Evolutionary conservation across 2,888 invertebrate genomes (phyloP), one percentile per base, ranked within the genome.

Genomic region (Fissipunctia ypsillon): DNA sequence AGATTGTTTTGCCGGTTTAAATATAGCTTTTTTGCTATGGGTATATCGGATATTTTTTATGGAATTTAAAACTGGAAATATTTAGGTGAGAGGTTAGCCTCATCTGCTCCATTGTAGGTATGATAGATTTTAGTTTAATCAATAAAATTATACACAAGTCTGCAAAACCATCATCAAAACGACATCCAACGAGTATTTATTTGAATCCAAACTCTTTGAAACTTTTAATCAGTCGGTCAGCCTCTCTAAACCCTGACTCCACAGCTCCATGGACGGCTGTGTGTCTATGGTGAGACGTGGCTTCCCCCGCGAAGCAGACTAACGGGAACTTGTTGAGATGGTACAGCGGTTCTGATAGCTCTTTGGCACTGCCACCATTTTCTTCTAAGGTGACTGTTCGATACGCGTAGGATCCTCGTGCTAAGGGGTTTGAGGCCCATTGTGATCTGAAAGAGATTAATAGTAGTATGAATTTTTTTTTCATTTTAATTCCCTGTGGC

Each of bases 231-330:
- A 97, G 89, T 82, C 97, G 94, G 25, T 97, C 95, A 2, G 98
- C 98, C 89, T 98, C 98, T 50, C 98, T 96, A 90, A 97, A 97
- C 0, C 98, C 98, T n/a, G 97, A 96, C 88, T 98, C 98, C 0
- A 98, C 92, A 0, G 98, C 98, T 0, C 98, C 98, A 87, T 98
- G 98, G 0, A 97, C 97, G 6, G 3, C 0, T 97, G 97, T 0
- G 97, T 97, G 98, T 87, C 96, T 97, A 83, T 97, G 97, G 63
- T 96, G 96, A 25, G 97, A 97, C 0, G 97, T 97, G 0, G 97
- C 97, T 90, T 98, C 97, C 0, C 97, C 98, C 2, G 97, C 97
- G 87, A 98, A 97, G 80, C 97, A 97, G 0, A 97, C 91, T 0
- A 97, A 92, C 45, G 97, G 96, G 67, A 93, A 92, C 0, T 85